phyloP scores from a whole-genome alignment of 2,113 vertebrate species.

The Amblyopsis rosae region DNA sequence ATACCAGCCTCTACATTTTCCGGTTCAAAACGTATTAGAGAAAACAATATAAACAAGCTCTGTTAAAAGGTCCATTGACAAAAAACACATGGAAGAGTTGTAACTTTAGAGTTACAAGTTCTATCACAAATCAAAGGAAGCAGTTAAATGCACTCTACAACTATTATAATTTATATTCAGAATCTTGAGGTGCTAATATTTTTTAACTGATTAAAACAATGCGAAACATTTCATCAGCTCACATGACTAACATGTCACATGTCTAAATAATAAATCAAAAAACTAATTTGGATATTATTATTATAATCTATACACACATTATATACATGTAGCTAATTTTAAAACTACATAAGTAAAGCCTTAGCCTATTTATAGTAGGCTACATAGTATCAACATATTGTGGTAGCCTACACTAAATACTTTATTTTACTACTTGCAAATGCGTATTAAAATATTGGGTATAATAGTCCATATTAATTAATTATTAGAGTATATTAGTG shows the following conservation, averaged over 20 bases:
- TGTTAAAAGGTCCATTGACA: slow-evolving; percentile 58
- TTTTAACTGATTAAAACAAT: no score
- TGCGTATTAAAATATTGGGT: no score
- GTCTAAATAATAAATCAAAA: not conserved
- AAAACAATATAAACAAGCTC: slow-evolving; percentile 56
- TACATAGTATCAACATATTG: no score
- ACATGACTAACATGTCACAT: no score
- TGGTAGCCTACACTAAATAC: no score
- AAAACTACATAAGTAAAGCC: not conserved
- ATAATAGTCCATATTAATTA: no score
- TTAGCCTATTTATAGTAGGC: no score
- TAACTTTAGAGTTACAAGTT: slow-evolving; percentile 24
- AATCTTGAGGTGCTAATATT: no score
- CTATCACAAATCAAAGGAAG: slow-evolving; percentile 17
- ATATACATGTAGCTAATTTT: not conserved
- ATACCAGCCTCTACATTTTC: slow-evolving; percentile 59
- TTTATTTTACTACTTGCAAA: no score
- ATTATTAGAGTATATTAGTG: not conserved
- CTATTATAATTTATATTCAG: not conserved
- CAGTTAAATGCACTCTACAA: not conserved
- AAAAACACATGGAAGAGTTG: slow-evolving; percentile 35
- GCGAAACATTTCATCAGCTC: no score
- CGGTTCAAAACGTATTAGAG: slow-evolving; percentile 55
- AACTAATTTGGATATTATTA: not conserved
- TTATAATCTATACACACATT: not conserved